These are phyloP conservation scores for Hirtodrosophila confusa DNA, from an alignment of 2,888 invertebrate species.

Conservation along the genomic window DNA sequence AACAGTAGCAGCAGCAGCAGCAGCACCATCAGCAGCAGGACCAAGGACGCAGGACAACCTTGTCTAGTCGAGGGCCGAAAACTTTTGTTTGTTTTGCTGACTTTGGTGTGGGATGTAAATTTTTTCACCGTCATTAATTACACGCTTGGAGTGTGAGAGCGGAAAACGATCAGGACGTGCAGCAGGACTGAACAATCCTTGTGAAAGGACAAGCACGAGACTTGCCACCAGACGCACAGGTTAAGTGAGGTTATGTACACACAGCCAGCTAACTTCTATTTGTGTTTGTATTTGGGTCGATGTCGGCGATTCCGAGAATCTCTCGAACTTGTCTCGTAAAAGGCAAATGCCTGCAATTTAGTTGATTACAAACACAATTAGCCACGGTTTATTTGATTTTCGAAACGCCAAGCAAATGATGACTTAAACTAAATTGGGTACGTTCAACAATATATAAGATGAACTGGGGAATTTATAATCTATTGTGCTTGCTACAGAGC, in stretches of 20 bases:
- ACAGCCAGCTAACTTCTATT: conserved; percentile 17
- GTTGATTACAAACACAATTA: conserved; percentile 79
- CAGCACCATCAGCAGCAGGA: neutral
- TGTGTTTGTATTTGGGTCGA: conserved; percentile 45
- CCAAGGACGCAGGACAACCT: conserved; percentile 32
- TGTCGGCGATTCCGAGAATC: conserved; percentile 15
- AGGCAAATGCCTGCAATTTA: conserved; percentile 71
- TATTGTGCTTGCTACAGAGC: conserved; percentile 15
- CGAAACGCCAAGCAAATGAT: conserved; percentile 52
- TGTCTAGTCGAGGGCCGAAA: conserved; percentile 44
- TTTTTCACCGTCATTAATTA: conserved; percentile 68
- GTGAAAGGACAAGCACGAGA: conserved; percentile 12
- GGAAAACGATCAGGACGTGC: conserved; percentile 36
- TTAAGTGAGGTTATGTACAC: conserved; percentile 66
- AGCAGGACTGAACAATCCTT: neutral
- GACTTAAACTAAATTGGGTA: conserved; percentile 32
- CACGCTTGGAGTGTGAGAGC: conserved; percentile 36
- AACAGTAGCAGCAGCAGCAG: neutral
- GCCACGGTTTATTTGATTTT: conserved; percentile 75
- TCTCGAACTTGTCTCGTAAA: conserved; percentile 44
- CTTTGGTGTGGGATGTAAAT: conserved; percentile 62
- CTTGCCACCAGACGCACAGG: conserved; percentile 28
- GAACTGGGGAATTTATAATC: conserved; percentile 42
- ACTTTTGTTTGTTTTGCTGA: conserved; percentile 61
- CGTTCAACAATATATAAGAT: neutral